phyloP scores from a whole-genome alignment of 2,888 invertebrate species.

The Apodemia mormo region DNA sequence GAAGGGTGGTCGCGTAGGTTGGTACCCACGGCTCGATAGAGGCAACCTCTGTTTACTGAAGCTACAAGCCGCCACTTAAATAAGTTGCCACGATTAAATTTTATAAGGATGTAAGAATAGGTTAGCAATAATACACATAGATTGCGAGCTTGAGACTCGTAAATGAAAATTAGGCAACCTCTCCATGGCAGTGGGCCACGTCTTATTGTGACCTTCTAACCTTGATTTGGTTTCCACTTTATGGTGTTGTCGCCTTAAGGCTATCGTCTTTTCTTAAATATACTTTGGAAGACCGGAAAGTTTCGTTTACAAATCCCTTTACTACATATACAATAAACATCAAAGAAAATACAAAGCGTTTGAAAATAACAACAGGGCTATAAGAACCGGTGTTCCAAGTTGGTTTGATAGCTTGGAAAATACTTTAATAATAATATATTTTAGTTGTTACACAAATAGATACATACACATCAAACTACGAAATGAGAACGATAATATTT shows the following conservation, averaged over 20 bases:
- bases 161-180: constrained; percentile 50
- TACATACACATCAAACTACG: constrained; percentile 80
- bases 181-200: constrained; percentile 84
- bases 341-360: constrained; percentile 42
- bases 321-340: constrained; percentile 40
- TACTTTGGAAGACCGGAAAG: constrained; percentile 64
- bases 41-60: constrained; percentile 59
- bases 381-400: constrained; percentile 71
- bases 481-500: constrained; percentile 73
- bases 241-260: constrained; percentile 83
- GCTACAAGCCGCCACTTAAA: constrained; percentile 66
- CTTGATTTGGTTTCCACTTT: constrained; percentile 92
- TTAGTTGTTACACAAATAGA: constrained; percentile 77
- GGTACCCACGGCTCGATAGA: constrained; percentile 81
- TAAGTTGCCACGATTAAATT: constrained; percentile 58
- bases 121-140: constrained; percentile 48
- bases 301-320: constrained; percentile 31
- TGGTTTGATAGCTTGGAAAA: constrained; percentile 65
- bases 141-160: constrained; percentile 55
- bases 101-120: constrained; percentile 47
- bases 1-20: constrained; percentile 61
- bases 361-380: constrained; percentile 48
- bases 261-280: constrained; percentile 57
- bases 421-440: constrained; percentile 59
- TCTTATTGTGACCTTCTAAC: constrained; percentile 87